phyloP scores from a whole-genome alignment of 2,888 invertebrate species.

The Oligia strigilis region DNA sequence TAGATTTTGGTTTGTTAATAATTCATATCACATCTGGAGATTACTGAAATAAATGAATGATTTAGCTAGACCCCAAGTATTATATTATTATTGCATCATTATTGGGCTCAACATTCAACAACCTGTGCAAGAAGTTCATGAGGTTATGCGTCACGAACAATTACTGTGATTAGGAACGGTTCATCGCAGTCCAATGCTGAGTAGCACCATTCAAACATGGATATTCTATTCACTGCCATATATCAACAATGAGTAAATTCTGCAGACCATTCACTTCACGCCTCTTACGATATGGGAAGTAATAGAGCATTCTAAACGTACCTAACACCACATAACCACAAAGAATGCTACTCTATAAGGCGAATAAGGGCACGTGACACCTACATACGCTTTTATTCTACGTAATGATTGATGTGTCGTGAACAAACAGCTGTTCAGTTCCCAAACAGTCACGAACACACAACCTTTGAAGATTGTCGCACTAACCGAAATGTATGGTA shows the following conservation, averaged over 20 bases:
- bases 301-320: conserved; percentile 30
- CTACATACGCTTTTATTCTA: conserved; percentile 31
- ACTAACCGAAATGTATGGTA: conserved; percentile 31
- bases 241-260: background rate
- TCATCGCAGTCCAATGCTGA: background rate
- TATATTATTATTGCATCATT: background rate
- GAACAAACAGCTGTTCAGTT: conserved; percentile 50
- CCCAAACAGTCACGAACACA: conserved; percentile 67
- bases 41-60: background rate
- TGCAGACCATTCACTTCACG: conserved; percentile 6
- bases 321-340: conserved; percentile 39
- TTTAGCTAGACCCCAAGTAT: background rate
- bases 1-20: background rate
- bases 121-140: background rate
- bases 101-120: background rate
- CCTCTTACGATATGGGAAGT: conserved; percentile 16
- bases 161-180: background rate
- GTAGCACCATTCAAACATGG: background rate
- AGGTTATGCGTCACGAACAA: background rate
- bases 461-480: conserved; percentile 62
- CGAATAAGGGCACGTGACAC: conserved; percentile 62
- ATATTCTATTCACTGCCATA: background rate
- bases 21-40: conserved; percentile 14
- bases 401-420: conserved; percentile 66
- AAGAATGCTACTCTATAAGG: conserved; percentile 54